Evolutionary conservation across 2,113 vertebrate genomes (phyloP), one percentile per base, ranked within the genome.

Genomic region (Sprattus sprattus): DNA sequence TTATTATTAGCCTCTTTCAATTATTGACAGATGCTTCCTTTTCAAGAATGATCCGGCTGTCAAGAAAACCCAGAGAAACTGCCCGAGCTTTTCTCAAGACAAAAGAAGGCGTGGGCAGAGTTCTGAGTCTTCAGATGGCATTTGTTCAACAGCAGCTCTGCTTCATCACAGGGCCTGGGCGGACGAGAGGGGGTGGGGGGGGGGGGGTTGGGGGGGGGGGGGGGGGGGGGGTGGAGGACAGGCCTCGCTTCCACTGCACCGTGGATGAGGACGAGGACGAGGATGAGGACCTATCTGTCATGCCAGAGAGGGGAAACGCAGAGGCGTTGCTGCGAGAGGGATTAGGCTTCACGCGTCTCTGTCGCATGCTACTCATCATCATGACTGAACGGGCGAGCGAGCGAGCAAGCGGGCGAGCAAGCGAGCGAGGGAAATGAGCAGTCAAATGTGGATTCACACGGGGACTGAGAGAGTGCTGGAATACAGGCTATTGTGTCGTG

Each of bases 61-160:
- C 64, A 71, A 71, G 64, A 71, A 71, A 71, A 71, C 64, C 9
- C 64, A 71, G 25, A 71, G 64, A 71, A 71, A 71, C 25, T 28
- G 25, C 10, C 64, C 8, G 6, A 71, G 64, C 25, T 71, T 25
- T 67, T 25, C 25, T 9, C 3, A 8, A 25, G 22, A 67, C 64
- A 67, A 67, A 67, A 28, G 25, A 1, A 11, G 0, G 4, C 7
- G n/a, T 25, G 7, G 9, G 64, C 6, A 25, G 64, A 71, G 64
- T 13, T 25, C 25, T 13, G 25, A 71, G 64, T 32, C 64, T 28
- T 71, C 64, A 28, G 64, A 71, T 32, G 64, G 25, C 10, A 71
- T 71, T 71, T 71, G 64, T 28, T 71, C 64, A 71, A 10, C 64
- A 32, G 10, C 64, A 67, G 15, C 16, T 54, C 50, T 3, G 16